A percentile compares a stretch with the other conserved stretches of the same genome.
Evolutionary conservation across 2,888 invertebrate genomes (phyloP).

Genomic region (Ormyrus nitidulus): DNA sequence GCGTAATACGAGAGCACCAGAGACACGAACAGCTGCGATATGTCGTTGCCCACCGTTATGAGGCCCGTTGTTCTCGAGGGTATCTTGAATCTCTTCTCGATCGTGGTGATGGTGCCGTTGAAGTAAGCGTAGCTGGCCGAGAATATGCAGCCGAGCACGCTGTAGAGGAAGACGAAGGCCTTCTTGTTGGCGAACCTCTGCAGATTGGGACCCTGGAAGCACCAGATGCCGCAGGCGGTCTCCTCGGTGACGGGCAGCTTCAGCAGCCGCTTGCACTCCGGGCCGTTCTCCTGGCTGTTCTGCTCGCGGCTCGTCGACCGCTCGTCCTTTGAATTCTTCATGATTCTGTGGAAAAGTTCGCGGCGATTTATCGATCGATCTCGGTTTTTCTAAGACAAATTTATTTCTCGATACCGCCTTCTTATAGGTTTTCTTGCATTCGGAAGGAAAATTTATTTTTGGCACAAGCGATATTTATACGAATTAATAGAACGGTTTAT

Average conservation of each 20-base stretch:
- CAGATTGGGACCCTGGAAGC: conserved; percentile 78
- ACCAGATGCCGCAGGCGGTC: conserved; percentile 81
- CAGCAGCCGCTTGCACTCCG: conserved; percentile 68
- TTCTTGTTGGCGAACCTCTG: conserved; percentile 80
- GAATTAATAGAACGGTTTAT: too few species aligned
- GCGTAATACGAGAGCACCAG: conserved; percentile 83
- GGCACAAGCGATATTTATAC: too few species aligned
- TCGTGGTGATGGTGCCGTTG: conserved; percentile 84
- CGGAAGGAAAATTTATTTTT: neutral
- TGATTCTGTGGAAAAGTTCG: conserved; percentile 41
- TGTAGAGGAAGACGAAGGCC: conserved; percentile 80
- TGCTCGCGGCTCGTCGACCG: conserved; percentile 58
- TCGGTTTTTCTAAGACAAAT: neutral
- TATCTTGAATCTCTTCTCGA: conserved; percentile 85
- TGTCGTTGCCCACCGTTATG: conserved; percentile 85
- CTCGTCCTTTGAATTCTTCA: conserved; percentile 63
- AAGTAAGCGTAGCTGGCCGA: conserved; percentile 84
- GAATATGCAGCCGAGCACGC: conserved; percentile 82
- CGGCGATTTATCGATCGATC: neutral
- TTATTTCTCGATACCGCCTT: neutral
- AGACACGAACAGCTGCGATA: conserved; percentile 83
- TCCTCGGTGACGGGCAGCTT: conserved; percentile 77
- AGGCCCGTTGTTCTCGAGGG: conserved; percentile 84
- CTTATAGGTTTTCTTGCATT: neutral
- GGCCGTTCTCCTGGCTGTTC: conserved; percentile 69